Evolutionary conservation across 2,888 invertebrate genomes (phyloP).

Genomic region (Spodoptera littoralis): DNA sequence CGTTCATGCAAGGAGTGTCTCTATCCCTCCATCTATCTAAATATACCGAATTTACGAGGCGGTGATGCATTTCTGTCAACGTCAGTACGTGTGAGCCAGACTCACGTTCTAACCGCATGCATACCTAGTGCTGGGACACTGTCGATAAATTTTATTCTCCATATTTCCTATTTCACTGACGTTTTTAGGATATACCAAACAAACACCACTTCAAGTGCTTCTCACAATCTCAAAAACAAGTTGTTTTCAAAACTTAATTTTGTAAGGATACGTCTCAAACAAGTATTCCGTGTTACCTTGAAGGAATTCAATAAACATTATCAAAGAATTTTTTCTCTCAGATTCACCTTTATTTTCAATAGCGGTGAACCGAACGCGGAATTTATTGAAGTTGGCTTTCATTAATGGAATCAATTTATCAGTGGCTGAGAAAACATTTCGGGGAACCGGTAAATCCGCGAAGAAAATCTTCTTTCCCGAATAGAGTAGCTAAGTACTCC

Average conservation of each 20-base stretch:
- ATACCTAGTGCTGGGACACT: conserved; percentile 39
- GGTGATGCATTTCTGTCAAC: conserved; percentile 62
- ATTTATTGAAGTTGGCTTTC: conserved; percentile 55
- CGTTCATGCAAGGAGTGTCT: too few species aligned
- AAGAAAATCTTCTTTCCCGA: conserved; percentile 48
- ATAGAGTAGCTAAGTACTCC: conserved; percentile 55
- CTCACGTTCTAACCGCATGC: conserved; percentile 40
- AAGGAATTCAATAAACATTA: conserved; percentile 17
- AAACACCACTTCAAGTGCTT: conserved; percentile 8
- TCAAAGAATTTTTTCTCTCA: conserved; percentile 24
- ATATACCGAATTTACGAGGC: conserved; percentile 44
- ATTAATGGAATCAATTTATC: conserved; percentile 66
- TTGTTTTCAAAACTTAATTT: conserved; percentile 18
- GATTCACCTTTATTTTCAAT: conserved; percentile 49
- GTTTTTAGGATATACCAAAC: conserved; percentile 17
- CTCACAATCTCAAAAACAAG: conserved; percentile 1
- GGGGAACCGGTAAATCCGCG: conserved; percentile 42
- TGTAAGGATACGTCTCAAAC: conserved; percentile 21
- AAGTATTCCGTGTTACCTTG: conserved; percentile 28
- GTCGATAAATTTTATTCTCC: conserved; percentile 30
- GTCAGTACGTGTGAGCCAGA: conserved; percentile 37
- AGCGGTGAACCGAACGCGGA: conserved; percentile 39
- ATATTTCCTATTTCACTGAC: conserved; percentile 3
- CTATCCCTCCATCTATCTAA: background rate
- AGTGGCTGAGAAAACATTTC: conserved; percentile 59